These are phyloP conservation scores for Glaucidium brasilianum DNA, from an alignment of 2,113 vertebrate species.

Conservation along the genomic window DNA sequence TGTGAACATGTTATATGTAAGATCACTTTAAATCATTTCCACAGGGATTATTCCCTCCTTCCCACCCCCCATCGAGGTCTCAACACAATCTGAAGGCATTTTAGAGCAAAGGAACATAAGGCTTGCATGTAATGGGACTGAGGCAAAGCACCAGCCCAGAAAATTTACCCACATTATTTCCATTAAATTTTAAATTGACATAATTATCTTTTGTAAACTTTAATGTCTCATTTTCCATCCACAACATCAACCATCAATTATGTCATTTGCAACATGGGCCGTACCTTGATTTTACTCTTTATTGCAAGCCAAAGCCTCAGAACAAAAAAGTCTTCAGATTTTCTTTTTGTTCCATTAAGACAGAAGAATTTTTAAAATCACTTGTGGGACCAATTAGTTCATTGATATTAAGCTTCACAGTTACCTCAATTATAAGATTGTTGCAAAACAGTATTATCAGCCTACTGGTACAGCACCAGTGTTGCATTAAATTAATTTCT, in stretches of 20 bases:
- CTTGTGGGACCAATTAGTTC: background rate
- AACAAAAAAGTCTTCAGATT: background rate
- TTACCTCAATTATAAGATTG: background rate
- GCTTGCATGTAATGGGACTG: background rate
- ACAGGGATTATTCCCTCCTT: background rate
- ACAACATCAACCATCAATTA: background rate
- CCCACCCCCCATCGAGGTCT: rapidly evolving
- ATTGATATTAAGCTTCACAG: background rate
- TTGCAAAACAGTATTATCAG: background rate
- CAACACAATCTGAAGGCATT: background rate
- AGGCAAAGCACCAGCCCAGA: background rate
- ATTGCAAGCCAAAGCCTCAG: background rate
- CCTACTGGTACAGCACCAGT: background rate
- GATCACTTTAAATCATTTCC: background rate
- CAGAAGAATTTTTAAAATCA: background rate
- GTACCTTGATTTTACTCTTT: background rate
- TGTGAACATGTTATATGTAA: background rate
- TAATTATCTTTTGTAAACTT: background rate
- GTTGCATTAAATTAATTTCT: background rate
- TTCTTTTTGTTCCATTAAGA: background rate
- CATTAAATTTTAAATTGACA: background rate
- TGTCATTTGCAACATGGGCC: rapidly evolving
- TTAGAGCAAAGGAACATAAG: background rate
- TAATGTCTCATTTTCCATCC: background rate
- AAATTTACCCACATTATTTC: background rate